Conservation (phyloP, 92 coral and sea anemone genomes). For the Paramuricea clavata region DNA sequence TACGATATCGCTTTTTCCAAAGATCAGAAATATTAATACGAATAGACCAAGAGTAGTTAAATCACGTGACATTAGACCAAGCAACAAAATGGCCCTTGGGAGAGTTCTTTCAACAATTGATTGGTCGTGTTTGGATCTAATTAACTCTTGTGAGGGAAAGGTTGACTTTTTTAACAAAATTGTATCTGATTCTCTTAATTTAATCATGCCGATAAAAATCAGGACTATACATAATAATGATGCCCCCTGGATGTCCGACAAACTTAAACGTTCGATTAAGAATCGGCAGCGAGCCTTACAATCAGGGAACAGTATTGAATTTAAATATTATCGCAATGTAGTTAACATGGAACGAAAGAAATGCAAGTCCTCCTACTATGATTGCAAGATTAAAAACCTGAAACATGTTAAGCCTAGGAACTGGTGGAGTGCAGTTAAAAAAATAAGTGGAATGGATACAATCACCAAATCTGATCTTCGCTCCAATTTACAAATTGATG, state of each 20-base stretch:
- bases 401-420: slow-evolving; percentile 19
- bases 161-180: background rate
- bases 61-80: slow-evolving; percentile 11
- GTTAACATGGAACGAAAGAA: slow-evolving; percentile 38
- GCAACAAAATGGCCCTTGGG: background rate
- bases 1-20: slow-evolving; percentile 16
- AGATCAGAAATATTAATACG: background rate
- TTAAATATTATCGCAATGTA: slow-evolving; percentile 23
- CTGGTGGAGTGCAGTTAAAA: slow-evolving; percentile 35
- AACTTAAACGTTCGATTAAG: slow-evolving; percentile 20
- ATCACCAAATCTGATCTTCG: background rate
- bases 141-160: background rate
- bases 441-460: slow-evolving; percentile 25
- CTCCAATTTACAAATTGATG: slow-evolving; percentile 8
- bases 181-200: background rate
- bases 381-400: background rate
- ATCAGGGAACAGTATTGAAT: background rate
- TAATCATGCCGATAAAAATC: slow-evolving; percentile 8
- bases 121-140: background rate
- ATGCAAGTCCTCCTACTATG: slow-evolving; percentile 7
- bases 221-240: slow-evolving; percentile 19
- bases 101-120: too few species aligned
- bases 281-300: slow-evolving; percentile 28
- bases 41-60: slow-evolving; percentile 1
- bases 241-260: slow-evolving; percentile 35